A percentile compares a stretch with the other conserved stretches of the same genome.
Evolutionary conservation across 2,888 invertebrate genomes (phyloP).

Genomic region (Acanthococcus lagerstroemiae): DNA sequence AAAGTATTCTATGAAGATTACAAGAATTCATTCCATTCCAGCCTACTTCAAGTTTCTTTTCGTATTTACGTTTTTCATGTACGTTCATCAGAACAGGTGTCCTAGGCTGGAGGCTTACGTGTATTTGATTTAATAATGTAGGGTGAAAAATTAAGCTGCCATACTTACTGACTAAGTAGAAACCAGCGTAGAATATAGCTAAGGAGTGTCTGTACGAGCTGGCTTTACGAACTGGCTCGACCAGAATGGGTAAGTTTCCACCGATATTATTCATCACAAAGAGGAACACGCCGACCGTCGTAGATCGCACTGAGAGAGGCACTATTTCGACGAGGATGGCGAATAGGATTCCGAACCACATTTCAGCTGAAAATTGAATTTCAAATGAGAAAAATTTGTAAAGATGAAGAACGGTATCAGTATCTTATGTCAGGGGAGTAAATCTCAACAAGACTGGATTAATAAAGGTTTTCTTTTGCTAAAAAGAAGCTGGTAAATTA

Average conservation of each 20-base stretch:
- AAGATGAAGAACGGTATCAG: not conserved
- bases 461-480: too few species aligned
- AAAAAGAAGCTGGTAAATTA: too few species aligned
- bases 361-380: too few species aligned
- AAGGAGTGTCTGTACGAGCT: conserved; percentile 75
- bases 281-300: conserved; percentile 74
- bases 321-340: conserved; percentile 83
- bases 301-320: conserved; percentile 67
- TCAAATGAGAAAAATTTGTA: not conserved
- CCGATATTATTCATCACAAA: conserved; percentile 91
- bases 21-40: too few species aligned
- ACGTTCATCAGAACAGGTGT: too few species aligned
- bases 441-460: conserved; percentile 25
- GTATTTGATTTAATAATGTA: too few species aligned
- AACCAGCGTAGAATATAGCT: conserved; percentile 80
- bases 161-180: conserved; percentile 73
- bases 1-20: too few species aligned
- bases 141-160: too few species aligned
- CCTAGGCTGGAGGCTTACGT: too few species aligned
- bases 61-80: too few species aligned
- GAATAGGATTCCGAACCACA: conserved; percentile 90
- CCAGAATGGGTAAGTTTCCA: conserved; percentile 76
- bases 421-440: not conserved
- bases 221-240: conserved; percentile 70
- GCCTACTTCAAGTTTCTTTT: too few species aligned